These are phyloP conservation scores for Drosophila rhopaloa DNA, from an alignment of 1,140 invertebrate species.

Conservation along the genomic window DNA sequence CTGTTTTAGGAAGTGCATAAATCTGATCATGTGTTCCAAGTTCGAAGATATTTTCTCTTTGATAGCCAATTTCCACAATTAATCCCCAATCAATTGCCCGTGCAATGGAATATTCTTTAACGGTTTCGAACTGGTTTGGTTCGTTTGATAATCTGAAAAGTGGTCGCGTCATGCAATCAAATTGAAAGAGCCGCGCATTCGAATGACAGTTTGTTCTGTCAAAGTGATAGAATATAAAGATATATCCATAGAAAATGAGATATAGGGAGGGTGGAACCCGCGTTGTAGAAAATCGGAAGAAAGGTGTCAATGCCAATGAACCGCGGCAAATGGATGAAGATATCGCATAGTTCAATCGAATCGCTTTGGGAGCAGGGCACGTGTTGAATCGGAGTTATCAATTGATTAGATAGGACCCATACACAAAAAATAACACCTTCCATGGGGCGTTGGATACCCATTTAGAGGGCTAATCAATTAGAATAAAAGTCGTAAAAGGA, in stretches of 20 bases:
- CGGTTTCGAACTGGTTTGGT: constrained; percentile 14
- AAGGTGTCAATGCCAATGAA: constrained; percentile 54
- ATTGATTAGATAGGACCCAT: constrained; percentile 46
- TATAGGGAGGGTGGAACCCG: not conserved
- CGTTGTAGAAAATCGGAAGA: constrained; percentile 35
- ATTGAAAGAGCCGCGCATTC: constrained; percentile 42
- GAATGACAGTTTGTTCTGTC: constrained; percentile 23
- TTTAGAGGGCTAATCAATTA: constrained; percentile 53
- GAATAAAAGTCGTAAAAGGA: constrained; percentile 45
- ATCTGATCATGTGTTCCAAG: not conserved
- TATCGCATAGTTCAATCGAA: constrained; percentile 36
- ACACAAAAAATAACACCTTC: constrained; percentile 4
- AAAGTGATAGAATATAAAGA: not conserved
- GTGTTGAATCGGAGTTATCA: constrained; percentile 41
- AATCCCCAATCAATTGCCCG: constrained; percentile 33
- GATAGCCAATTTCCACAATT: constrained; percentile 47
- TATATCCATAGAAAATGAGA: not conserved
- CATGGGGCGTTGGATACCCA: not conserved
- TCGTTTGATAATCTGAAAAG: constrained; percentile 51
- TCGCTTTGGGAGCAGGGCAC: constrained; percentile 17
- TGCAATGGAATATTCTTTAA: constrained; percentile 38
- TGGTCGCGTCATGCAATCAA: constrained; percentile 61
- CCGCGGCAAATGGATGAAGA: constrained; percentile 24
- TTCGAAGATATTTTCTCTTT: constrained; percentile 9
- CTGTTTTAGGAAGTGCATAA: not conserved